Evolutionary conservation across 30 jellyfish, hydroid and myxozoan species (phyloP).

Genomic region (Pseudorhiza aurosa): DNA sequence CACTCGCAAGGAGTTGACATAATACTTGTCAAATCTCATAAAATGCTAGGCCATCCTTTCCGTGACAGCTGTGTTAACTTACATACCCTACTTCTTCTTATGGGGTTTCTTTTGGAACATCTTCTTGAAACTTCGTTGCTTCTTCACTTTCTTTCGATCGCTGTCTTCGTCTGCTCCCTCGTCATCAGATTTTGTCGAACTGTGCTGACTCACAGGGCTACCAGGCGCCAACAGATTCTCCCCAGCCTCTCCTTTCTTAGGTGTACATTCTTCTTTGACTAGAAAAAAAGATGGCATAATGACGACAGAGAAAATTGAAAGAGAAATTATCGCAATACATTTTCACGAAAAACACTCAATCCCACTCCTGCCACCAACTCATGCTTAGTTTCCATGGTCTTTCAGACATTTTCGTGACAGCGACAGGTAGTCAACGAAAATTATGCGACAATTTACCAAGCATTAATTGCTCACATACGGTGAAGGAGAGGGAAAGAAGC

Average conservation of each 20-base stretch:
- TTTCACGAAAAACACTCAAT: too few species aligned
- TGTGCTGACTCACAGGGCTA: conserved; percentile 81
- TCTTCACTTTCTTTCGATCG: conserved; percentile 83
- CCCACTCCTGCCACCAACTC: too few species aligned
- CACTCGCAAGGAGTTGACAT: too few species aligned
- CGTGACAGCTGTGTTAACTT: neutral
- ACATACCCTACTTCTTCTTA: conserved; percentile 49
- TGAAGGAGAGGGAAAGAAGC: too few species aligned
- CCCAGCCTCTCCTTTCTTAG: conserved; percentile 4
- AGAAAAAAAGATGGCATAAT: neutral
- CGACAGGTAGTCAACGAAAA: too few species aligned
- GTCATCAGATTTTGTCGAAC: conserved; percentile 57
- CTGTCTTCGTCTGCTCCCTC: conserved; percentile 60
- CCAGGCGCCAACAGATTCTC: conserved; percentile 44
- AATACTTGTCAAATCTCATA: too few species aligned
- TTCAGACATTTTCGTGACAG: too few species aligned
- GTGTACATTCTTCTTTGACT: conserved; percentile 31
- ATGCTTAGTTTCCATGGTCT: too few species aligned
- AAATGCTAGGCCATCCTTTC: too few species aligned
- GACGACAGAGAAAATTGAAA: neutral
- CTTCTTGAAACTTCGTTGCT: conserved; percentile 90
- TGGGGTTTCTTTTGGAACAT: conserved; percentile 77
- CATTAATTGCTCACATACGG: too few species aligned
- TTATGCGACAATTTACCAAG: too few species aligned
- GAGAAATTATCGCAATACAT: neutral